Conservation (phyloP, 2,888 invertebrate genomes). For the Anorthoa munda region DNA sequence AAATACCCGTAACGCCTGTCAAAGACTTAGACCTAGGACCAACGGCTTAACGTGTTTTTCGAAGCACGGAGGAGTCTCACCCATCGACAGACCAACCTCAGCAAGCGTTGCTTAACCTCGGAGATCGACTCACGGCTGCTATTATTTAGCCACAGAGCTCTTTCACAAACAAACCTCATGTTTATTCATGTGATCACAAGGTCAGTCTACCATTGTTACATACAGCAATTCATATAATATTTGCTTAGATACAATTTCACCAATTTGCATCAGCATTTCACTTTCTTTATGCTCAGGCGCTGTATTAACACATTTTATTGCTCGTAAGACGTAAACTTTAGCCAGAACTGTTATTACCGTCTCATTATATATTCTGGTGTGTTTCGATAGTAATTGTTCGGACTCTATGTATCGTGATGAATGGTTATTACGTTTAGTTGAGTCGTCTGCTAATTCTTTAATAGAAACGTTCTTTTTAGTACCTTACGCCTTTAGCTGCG, state of each 20-base stretch:
- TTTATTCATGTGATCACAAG: slow-evolving; percentile 57
- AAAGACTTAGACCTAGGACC: neutral
- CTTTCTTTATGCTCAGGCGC: slow-evolving; percentile 69
- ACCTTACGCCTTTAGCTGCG: slow-evolving; percentile 18
- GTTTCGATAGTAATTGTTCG: slow-evolving; percentile 55
- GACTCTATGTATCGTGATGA: slow-evolving; percentile 49
- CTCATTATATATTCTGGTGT: slow-evolving; percentile 54
- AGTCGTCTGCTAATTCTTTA: slow-evolving; percentile 39
- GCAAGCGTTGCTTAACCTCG: neutral
- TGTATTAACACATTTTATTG: slow-evolving; percentile 71
- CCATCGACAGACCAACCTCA: no score
- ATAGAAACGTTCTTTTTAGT: slow-evolving; percentile 35
- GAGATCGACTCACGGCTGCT: neutral
- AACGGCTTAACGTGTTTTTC: neutral
- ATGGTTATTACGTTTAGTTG: slow-evolving; percentile 58
- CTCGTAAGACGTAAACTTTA: slow-evolving; percentile 61
- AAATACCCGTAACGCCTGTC: neutral
- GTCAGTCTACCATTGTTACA: slow-evolving; percentile 57
- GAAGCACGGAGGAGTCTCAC: neutral
- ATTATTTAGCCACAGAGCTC: neutral
- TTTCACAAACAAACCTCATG: slow-evolving; percentile 8
- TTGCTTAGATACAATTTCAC: slow-evolving; percentile 71
- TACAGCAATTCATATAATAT: slow-evolving; percentile 65
- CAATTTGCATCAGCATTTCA: slow-evolving; percentile 76
- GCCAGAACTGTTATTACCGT: slow-evolving; percentile 58